A percentile compares a stretch with the other conserved stretches of the same genome.
Conservation (phyloP, 2,797 vertebrate species). For the Tadarida brasiliensis region DNA sequence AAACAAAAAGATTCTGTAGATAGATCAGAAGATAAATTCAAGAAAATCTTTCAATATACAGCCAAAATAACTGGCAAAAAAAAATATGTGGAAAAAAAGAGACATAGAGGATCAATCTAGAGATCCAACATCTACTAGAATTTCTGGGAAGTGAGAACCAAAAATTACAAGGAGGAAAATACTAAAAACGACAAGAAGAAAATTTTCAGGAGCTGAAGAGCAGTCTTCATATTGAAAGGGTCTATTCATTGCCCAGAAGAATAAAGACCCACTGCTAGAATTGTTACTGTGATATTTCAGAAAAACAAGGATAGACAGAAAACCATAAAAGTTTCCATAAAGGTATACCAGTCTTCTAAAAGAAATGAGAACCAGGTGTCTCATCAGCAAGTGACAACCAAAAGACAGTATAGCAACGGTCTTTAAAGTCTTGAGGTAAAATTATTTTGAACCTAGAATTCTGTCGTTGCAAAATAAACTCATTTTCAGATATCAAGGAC, state of each 20-base stretch:
- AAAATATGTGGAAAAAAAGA: background rate
- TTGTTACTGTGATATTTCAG: background rate
- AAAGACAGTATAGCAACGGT: background rate
- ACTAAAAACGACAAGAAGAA: background rate
- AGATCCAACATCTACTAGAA: background rate
- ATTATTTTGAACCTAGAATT: background rate
- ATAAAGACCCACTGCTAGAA: background rate
- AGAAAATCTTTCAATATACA: conserved; percentile 36
- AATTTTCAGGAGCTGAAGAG: background rate
- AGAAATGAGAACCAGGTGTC: background rate
- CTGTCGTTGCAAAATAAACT: background rate
- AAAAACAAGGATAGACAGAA: background rate
- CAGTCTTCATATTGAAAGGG: background rate
- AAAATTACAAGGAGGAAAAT: background rate
- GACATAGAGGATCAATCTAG: background rate
- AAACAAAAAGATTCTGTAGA: conserved; percentile 25
- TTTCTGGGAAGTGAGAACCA: background rate
- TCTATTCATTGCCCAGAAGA: background rate
- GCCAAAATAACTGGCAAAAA: background rate
- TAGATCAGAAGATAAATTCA: conserved; percentile 50
- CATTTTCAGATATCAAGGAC: background rate
- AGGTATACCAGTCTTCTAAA: background rate
- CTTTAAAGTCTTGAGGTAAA: background rate
- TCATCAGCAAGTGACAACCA: background rate
- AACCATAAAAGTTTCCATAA: background rate